These are phyloP conservation scores for Sternarchorhynchus goeldii DNA, from an alignment of 2,797 vertebrate species.

Conservation along the genomic window DNA sequence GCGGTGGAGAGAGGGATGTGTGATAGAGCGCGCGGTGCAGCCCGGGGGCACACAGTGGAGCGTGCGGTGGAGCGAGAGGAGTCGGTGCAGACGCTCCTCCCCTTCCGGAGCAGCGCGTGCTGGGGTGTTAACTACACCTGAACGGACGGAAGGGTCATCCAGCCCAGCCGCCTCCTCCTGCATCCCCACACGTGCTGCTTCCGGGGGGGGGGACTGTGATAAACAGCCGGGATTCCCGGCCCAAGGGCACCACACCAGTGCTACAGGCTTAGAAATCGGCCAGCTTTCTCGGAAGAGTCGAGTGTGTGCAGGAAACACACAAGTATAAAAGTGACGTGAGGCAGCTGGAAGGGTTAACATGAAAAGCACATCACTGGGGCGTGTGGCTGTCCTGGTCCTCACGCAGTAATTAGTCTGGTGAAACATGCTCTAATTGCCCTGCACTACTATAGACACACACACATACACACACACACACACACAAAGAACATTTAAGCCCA, in stretches of 20 bases:
- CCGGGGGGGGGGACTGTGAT: not conserved
- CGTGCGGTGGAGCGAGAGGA: too few relatives aligned
- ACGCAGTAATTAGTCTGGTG: slow-evolving; percentile 68
- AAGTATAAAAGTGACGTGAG: slow-evolving; percentile 79
- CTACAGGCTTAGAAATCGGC: not conserved
- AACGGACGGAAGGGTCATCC: slow-evolving; percentile 61
- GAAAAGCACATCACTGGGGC: slow-evolving; percentile 77
- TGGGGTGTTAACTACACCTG: slow-evolving; percentile 63
- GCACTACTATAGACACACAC: slow-evolving; percentile 25
- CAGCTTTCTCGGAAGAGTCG: too few relatives aligned
- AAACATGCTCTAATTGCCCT: slow-evolving; percentile 47
- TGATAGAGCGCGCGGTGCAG: too few relatives aligned
- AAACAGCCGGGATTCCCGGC: not conserved
- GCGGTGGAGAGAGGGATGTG: too few relatives aligned
- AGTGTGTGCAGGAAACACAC: slow-evolving; percentile 66
- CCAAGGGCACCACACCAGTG: not conserved
- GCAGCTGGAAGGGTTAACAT: slow-evolving; percentile 80
- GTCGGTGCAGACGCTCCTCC: not conserved
- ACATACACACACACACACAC: slow-evolving; percentile 32
- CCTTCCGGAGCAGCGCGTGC: slow-evolving; percentile 58
- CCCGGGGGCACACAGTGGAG: too few relatives aligned
- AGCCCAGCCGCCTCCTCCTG: slow-evolving; percentile 32
- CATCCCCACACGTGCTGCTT: slow-evolving; percentile 17
- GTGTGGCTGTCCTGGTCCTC: slow-evolving; percentile 59
- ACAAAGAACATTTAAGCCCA: slow-evolving; percentile 27